These are phyloP conservation scores for Archaeoteleia sp. DNA, from an alignment of 2,888 invertebrate genomes.

Conservation along the genomic window DNA sequence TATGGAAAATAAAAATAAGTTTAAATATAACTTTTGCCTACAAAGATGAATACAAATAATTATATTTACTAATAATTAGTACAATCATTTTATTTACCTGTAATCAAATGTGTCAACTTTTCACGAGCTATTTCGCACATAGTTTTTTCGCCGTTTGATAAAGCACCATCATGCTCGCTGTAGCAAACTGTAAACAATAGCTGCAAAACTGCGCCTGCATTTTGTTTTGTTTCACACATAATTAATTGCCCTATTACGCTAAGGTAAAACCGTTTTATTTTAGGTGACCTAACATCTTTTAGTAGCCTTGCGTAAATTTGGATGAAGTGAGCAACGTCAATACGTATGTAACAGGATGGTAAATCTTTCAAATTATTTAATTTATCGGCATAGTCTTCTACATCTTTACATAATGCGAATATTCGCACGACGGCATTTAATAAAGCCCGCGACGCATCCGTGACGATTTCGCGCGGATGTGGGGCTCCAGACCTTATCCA, in stretches of 20 bases:
- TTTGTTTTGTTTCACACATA: background rate
- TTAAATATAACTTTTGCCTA: no score
- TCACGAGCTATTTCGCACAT: constrained; percentile 11
- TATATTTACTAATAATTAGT: no score
- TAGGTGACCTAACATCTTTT: background rate
- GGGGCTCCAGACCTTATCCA: constrained; percentile 46
- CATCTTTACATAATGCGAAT: background rate
- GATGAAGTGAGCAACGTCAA: background rate
- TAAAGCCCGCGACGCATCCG: constrained; percentile 50
- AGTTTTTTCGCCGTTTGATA: background rate
- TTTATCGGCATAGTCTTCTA: background rate
- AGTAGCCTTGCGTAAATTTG: background rate
- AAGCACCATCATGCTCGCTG: constrained; percentile 12
- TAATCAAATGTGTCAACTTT: constrained; percentile 6
- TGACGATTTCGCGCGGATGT: constrained; percentile 50
- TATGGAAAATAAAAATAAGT: no score
- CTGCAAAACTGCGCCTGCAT: background rate
- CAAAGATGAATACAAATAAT: no score
- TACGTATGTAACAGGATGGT: background rate
- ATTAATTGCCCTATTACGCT: constrained; percentile 15
- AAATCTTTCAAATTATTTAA: background rate
- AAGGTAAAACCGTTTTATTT: constrained; percentile 24
- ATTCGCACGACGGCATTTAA: background rate
- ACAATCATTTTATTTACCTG: no score
- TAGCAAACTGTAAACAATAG: constrained; percentile 10